Conservation (phyloP, 2,888 invertebrate genomes). For the Cataglyphis cursor region DNA sequence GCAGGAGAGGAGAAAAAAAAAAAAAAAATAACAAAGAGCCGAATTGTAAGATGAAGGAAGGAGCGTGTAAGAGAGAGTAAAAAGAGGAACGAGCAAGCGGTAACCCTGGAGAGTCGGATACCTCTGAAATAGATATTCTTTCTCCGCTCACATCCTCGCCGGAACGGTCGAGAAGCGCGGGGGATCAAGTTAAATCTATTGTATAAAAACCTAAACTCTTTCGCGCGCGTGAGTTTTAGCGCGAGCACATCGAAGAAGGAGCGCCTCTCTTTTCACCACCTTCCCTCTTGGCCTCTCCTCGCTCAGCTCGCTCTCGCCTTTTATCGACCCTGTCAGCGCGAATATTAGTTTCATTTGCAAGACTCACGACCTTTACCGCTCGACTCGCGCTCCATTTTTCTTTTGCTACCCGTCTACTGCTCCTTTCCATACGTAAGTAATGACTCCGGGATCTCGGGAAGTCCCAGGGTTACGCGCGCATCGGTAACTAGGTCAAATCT, state of each 20-base stretch:
- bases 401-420: constrained; percentile 28
- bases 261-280: background rate
- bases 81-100: constrained; percentile 25
- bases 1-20: background rate
- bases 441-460: constrained; percentile 40
- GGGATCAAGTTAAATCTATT: constrained; percentile 67
- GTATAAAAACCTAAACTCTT: constrained; percentile 69
- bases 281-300: background rate
- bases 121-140: constrained; percentile 70
- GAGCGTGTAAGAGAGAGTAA: constrained; percentile 10
- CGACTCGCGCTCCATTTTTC: constrained; percentile 52
- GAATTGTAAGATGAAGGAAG: background rate
- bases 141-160: constrained; percentile 60
- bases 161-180: constrained; percentile 60
- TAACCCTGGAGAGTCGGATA: constrained; percentile 48
- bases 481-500: constrained; percentile 43
- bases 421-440: constrained; percentile 54
- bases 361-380: constrained; percentile 72
- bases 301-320: constrained; percentile 30
- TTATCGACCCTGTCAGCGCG: constrained; percentile 57
- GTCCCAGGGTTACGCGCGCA: constrained; percentile 35
- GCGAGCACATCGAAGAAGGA: constrained; percentile 27
- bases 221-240: constrained; percentile 28
- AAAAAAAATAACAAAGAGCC: background rate
- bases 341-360: constrained; percentile 80